Conservation (phyloP, 2,113 vertebrate species). For the Verasper variegatus region DNA sequence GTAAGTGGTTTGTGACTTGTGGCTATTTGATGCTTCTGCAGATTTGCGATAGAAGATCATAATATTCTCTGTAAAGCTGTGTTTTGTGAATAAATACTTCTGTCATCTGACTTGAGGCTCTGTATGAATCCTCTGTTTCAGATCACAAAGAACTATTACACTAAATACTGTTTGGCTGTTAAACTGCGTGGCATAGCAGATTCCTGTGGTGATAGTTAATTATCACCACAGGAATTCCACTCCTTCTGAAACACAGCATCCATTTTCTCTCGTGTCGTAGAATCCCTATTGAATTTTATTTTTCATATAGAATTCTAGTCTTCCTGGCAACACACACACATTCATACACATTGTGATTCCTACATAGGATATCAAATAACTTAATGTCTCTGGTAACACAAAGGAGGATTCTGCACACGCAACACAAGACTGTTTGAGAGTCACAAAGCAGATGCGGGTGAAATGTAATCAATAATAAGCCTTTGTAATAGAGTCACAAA, state of each 20-base stretch:
- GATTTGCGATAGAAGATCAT: background rate
- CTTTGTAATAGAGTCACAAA: background rate
- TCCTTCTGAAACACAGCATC: slow-evolving; percentile 12
- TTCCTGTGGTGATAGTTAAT: background rate
- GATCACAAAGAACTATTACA: slow-evolving; percentile 5
- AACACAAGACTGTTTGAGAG: background rate
- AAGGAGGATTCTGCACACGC: background rate
- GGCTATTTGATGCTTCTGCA: background rate
- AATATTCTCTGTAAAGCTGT: too few relatives aligned
- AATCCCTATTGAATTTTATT: background rate
- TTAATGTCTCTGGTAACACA: background rate
- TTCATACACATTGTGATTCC: background rate
- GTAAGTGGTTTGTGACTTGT: background rate
- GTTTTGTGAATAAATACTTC: background rate
- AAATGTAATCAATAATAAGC: background rate
- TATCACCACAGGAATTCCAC: slow-evolving; percentile 21
- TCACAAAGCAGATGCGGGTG: too few relatives aligned
- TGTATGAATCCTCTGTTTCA: background rate
- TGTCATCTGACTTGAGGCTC: background rate
- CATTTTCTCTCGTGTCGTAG: background rate
- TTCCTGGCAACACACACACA: background rate
- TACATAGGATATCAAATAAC: background rate
- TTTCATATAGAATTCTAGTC: background rate
- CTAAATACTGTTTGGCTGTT: background rate
- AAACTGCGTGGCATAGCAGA: background rate